These are phyloP conservation scores for Oreochromis grahami DNA, from an alignment of 2,797 vertebrate genomes.

Conservation along the genomic window DNA sequence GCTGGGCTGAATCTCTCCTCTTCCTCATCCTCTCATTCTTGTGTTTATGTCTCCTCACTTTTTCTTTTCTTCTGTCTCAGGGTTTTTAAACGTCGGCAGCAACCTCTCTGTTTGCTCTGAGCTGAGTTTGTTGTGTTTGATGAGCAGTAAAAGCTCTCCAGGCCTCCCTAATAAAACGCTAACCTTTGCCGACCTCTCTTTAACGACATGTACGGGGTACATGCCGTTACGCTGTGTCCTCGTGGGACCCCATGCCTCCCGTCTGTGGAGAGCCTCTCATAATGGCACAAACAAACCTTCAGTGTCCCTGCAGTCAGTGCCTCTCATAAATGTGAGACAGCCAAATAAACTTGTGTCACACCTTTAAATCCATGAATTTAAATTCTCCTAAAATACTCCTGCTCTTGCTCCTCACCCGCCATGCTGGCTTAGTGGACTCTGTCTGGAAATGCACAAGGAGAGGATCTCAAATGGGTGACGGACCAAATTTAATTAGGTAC, in stretches of 20 bases:
- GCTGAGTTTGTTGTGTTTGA: neutral
- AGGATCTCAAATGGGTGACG: neutral
- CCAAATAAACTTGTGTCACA: neutral
- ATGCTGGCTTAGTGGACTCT: neutral
- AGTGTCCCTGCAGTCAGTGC: neutral
- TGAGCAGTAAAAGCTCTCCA: neutral
- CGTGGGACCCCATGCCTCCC: neutral
- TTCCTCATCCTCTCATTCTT: neutral
- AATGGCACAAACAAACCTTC: neutral
- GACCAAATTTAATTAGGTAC: neutral
- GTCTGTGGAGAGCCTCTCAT: neutral
- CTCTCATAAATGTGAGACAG: neutral
- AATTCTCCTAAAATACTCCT: neutral
- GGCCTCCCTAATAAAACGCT: neutral
- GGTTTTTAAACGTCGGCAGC: neutral
- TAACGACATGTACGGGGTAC: accelerated
- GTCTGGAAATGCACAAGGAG: neutral
- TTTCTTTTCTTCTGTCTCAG: neutral
- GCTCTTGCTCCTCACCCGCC: neutral
- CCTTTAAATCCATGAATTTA: neutral
- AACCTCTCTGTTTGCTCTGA: neutral
- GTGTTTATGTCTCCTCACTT: neutral
- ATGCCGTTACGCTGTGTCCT: neutral
- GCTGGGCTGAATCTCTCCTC: slow-evolving; percentile 28
- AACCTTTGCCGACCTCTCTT: neutral